A percentile compares a stretch with the other conserved stretches of the same genome.
These are phyloP conservation scores for Cromileptes altivelis DNA, from an alignment of 2,113 vertebrate species.

Conservation along the genomic window DNA sequence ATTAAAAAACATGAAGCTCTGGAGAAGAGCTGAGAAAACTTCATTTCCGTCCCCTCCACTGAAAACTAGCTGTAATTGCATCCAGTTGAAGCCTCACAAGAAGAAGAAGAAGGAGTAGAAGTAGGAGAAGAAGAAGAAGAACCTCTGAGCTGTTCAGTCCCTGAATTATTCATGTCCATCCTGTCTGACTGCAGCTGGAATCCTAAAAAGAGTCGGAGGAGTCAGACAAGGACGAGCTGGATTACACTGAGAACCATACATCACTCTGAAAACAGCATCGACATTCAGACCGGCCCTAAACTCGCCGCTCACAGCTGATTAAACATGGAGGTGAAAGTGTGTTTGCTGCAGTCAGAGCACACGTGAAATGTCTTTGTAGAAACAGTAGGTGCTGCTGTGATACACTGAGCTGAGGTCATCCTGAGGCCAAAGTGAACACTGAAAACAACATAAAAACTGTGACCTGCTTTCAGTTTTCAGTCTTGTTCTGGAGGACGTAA, in stretches of 20 bases:
- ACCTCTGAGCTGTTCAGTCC: conserved; percentile 37
- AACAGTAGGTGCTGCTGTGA: not conserved
- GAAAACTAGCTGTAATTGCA: conserved; percentile 47
- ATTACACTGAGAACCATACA: conserved; percentile 35
- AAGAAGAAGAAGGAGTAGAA: conserved; percentile 6
- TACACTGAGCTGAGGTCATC: not conserved
- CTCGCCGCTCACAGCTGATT: conserved; percentile 47
- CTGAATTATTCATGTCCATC: conserved; percentile 68
- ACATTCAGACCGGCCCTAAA: conserved; percentile 36
- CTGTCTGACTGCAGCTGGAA: conserved; percentile 64
- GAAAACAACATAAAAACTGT: not conserved
- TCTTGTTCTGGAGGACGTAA: not conserved
- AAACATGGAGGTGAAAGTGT: conserved; percentile 36
- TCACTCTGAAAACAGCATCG: conserved; percentile 36
- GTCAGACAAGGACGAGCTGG: conserved; percentile 53
- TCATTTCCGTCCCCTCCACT: conserved; percentile 30
- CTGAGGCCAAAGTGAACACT: not conserved
- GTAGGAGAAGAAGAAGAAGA: conserved; percentile 1
- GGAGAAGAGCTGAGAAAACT: conserved; percentile 30
- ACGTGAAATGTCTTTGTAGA: not conserved
- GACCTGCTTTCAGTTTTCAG: not conserved
- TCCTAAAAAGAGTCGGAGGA: conserved; percentile 50
- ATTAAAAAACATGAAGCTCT: conserved; percentile 35
- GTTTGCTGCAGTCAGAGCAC: conserved; percentile 8
- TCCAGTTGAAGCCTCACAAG: conserved; percentile 38